Percentiles rank a stretch among this genome's conserved stretches.
Evolutionary conservation across 2,113 vertebrate genomes (phyloP).

Genomic region (Alexandromys fortis): DNA sequence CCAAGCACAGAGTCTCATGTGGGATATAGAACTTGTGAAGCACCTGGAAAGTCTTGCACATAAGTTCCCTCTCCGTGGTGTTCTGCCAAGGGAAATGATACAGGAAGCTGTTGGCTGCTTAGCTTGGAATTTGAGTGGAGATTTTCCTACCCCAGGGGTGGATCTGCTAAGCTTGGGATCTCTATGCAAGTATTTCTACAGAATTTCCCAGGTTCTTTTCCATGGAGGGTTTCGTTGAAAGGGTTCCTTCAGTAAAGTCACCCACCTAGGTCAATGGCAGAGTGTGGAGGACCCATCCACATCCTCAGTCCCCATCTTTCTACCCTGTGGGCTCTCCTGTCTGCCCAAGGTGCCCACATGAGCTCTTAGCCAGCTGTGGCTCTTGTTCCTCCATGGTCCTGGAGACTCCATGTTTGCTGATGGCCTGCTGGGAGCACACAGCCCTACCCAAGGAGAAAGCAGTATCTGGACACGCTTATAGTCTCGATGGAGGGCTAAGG

Average conservation of each 20-base stretch:
- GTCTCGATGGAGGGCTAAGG: not conserved
- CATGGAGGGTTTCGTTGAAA: not conserved
- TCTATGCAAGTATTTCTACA: not conserved
- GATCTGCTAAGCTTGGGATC: not conserved
- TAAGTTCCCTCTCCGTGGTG: fast-evolving
- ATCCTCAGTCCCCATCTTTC: not conserved
- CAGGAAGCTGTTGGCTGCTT: not conserved
- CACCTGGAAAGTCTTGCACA: conserved; percentile 70
- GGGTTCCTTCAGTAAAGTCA: not conserved
- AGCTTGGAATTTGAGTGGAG: not conserved
- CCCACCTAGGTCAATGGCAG: not conserved
- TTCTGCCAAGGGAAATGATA: conserved; percentile 54
- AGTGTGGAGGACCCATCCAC: not conserved
- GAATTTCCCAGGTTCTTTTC: not conserved
- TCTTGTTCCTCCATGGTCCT: not conserved
- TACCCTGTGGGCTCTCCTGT: not conserved
- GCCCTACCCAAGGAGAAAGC: not conserved
- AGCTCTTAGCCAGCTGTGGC: not conserved
- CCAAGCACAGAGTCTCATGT: not conserved
- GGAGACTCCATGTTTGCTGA: not conserved
- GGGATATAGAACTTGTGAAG: fast-evolving
- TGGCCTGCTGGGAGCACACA: not conserved
- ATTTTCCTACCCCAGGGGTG: not conserved
- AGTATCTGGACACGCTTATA: not conserved
- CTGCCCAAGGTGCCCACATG: not conserved